Evolutionary conservation across 2,888 invertebrate species (phyloP), one percentile per base, ranked within the genome.

Genomic region (Nymphalis urticae): DNA sequence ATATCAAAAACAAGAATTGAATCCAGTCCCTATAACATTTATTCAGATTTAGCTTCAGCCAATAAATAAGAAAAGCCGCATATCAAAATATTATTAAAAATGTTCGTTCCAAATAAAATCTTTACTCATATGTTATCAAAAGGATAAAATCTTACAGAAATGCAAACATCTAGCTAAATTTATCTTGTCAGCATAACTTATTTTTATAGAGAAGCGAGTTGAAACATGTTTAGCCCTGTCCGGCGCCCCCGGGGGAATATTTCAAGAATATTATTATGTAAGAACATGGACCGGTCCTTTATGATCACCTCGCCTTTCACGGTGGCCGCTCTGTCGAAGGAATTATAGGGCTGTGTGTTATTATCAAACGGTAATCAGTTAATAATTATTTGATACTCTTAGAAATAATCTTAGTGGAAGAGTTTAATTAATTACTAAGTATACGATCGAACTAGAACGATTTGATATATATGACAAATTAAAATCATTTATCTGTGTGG

Each of bases 181-280:
- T 70, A 63, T 64, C 54, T 65, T 65, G 70, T 71, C 66, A 71
- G 67, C 71, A 72, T 69, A 73, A 72, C 58, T 69, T 70, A 70
- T 61, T 72, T 71, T 70, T 71, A 68, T 66, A 66, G 68, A 68
- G 60, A 64, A 65, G 48, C 69, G 36, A 32, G 56, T n/a, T 69
- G 60, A 56, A 61, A 64, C 59, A 70, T 67, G 74, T 61, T 68
- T 60, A 62, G 64, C 66, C 32, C 56, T 21, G 56, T 56, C 56
- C 56, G 68, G 54, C 59, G 68, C 69, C 61, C 68, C 61, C 17
- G 68, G 73, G 72, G 73, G 76, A 66, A 87, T 88, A 88, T 87
- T 88, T 87, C 87, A 89, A 89, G 87, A 87, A 91, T 89, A 91
- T 92, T 90, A 92, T 91, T 91, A 92, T 92, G 92, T 92, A 91